Percentiles rank a stretch among this genome's conserved stretches.
Evolutionary conservation across 2,888 invertebrate species (phyloP).

Genomic region (Thecocarcelia acutangulata): DNA sequence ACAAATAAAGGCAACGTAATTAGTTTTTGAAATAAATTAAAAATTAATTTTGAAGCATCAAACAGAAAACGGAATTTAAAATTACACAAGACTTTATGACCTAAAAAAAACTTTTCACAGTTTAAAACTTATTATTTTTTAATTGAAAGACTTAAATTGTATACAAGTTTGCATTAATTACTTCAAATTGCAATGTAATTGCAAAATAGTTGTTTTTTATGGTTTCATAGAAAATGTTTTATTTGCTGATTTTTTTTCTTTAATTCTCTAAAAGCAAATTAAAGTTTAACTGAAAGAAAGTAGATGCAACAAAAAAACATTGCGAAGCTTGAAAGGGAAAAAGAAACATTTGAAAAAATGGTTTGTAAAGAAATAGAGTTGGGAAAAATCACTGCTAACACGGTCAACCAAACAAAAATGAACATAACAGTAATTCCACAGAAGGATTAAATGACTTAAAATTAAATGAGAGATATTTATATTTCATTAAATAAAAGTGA

Average conservation of each 20-base stretch:
- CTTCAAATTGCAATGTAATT: neutral
- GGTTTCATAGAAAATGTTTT: slow-evolving; percentile 4
- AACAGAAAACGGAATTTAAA: neutral
- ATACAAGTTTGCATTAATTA: neutral
- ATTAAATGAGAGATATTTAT: neutral
- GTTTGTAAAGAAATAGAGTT: slow-evolving; percentile 6
- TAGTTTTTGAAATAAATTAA: slow-evolving; percentile 11
- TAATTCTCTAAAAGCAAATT: slow-evolving; percentile 9
- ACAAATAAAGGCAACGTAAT: slow-evolving; percentile 6
- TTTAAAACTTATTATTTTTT: neutral
- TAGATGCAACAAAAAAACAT: neutral
- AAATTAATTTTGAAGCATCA: slow-evolving; percentile 9
- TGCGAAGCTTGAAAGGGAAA: neutral
- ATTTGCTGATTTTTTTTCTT: neutral
- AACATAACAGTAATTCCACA: neutral
- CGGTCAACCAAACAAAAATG: slow-evolving; percentile 8
- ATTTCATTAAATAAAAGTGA: too few relatives aligned
- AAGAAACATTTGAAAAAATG: neutral
- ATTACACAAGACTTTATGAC: neutral
- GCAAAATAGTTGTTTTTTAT: slow-evolving; percentile 10
- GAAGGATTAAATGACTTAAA: neutral
- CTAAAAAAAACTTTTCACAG: too few relatives aligned
- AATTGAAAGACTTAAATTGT: neutral
- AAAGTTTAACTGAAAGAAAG: neutral
- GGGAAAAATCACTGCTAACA: slow-evolving; percentile 9